These are phyloP conservation scores for Cyanistes caeruleus DNA, from an alignment of 2,113 vertebrate species.

Conservation along the genomic window DNA sequence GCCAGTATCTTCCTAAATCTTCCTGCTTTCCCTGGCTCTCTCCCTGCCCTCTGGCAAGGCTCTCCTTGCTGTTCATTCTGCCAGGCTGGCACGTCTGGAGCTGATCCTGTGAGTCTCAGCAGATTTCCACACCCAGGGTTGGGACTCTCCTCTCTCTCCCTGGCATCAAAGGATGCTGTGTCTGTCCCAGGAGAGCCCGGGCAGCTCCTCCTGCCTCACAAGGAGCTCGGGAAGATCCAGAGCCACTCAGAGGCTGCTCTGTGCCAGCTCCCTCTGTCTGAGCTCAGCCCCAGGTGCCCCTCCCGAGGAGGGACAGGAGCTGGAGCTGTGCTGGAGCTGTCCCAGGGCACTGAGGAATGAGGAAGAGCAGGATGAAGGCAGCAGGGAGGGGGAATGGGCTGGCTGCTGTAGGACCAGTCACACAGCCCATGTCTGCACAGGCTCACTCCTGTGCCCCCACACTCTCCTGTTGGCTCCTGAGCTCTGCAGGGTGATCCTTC, in stretches of 20 bases:
- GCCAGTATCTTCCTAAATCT: neutral
- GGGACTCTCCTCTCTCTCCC: neutral
- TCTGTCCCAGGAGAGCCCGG: neutral
- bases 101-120: neutral
- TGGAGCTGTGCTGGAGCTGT: neutral
- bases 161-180: neutral
- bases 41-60: neutral
- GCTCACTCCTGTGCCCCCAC: neutral
- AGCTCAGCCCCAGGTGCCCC: neutral
- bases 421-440: neutral
- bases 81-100: neutral
- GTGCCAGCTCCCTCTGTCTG: neutral
- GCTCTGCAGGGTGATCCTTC: neutral
- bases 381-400: neutral
- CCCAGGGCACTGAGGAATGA: neutral
- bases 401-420: neutral
- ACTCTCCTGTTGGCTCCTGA: neutral
- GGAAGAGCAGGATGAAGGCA: neutral
- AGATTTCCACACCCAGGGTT: neutral
- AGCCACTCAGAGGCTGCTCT: accelerated
- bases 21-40: neutral
- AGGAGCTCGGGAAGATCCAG: neutral
- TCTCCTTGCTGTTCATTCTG: neutral
- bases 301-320: neutral
- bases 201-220: neutral